Evolutionary conservation across 2,888 invertebrate species (phyloP).

Genomic region (Priocnemis perturbator): DNA sequence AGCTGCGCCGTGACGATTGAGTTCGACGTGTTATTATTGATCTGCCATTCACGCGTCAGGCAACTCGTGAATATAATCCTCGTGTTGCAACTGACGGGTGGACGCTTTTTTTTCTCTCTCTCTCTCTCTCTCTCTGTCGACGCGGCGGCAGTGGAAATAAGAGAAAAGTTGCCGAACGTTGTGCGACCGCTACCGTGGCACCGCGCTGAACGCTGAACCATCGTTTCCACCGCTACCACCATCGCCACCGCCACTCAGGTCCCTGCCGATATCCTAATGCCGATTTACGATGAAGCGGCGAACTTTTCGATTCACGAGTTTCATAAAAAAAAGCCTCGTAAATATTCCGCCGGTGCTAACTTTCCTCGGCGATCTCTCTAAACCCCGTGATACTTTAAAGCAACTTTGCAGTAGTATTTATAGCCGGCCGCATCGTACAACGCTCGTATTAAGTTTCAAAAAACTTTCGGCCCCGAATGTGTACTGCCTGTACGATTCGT

Average conservation of each 20-base stretch:
- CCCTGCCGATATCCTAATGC: slow-evolving; percentile 13
- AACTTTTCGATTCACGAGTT: slow-evolving; percentile 8
- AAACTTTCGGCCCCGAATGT: slow-evolving; percentile 1
- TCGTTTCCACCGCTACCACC: not conserved
- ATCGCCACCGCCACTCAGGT: too few relatives aligned
- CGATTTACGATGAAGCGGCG: slow-evolving; percentile 11
- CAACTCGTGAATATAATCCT: slow-evolving; percentile 7
- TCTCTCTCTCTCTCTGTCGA: not conserved
- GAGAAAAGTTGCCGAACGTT: slow-evolving; percentile 4
- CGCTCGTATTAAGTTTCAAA: too few relatives aligned
- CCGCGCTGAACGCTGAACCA: not conserved
- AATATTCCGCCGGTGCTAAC: too few relatives aligned
- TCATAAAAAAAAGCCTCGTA: slow-evolving; percentile 4
- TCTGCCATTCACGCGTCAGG: slow-evolving; percentile 20
- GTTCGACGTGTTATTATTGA: slow-evolving; percentile 22
- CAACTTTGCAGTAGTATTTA: too few relatives aligned
- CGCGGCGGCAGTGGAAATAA: not conserved
- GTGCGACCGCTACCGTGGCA: not conserved
- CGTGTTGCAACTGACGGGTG: slow-evolving; percentile 10
- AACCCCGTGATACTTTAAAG: too few relatives aligned
- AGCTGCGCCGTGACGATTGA: slow-evolving; percentile 13
- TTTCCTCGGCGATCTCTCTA: too few relatives aligned
- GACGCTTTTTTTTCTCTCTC: slow-evolving; percentile 10
- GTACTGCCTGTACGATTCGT: not conserved
- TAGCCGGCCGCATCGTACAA: too few relatives aligned